Conservation (phyloP, 92 coral and sea anemone species). For the Porites evermanni region DNA sequence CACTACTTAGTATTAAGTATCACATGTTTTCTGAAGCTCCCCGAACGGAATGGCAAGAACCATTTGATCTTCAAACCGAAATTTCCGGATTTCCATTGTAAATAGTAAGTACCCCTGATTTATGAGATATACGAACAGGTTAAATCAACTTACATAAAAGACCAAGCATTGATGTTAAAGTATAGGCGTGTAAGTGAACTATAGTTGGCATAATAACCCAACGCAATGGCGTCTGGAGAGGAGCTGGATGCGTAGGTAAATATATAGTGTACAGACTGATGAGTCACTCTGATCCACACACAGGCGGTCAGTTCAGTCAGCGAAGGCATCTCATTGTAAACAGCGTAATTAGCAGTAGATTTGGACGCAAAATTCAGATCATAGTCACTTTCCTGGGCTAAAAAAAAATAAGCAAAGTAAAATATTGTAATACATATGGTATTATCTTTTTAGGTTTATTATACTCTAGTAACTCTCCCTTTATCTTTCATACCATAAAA, state of each 20-base stretch:
- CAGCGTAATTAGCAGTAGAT: neutral
- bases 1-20: too few species aligned
- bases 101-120: too few species aligned
- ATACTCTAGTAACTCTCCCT: too few species aligned
- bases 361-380: neutral
- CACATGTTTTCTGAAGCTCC: too few species aligned
- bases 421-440: too few species aligned
- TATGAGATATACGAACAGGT: too few species aligned
- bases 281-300: neutral
- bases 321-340: neutral
- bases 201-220: neutral
- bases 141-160: neutral
- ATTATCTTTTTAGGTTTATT: too few species aligned
- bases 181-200: neutral
- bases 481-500: too few species aligned
- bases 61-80: too few species aligned
- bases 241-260: neutral
- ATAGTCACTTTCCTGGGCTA: neutral
- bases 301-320: neutral
- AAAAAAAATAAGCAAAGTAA: neutral
- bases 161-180: neutral
- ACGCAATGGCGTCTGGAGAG: neutral
- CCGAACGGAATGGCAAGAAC: too few species aligned
- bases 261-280: neutral
- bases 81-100: too few species aligned